Conservation (phyloP, 1,140 invertebrate species). For the Oryctes rhinoceros region DNA sequence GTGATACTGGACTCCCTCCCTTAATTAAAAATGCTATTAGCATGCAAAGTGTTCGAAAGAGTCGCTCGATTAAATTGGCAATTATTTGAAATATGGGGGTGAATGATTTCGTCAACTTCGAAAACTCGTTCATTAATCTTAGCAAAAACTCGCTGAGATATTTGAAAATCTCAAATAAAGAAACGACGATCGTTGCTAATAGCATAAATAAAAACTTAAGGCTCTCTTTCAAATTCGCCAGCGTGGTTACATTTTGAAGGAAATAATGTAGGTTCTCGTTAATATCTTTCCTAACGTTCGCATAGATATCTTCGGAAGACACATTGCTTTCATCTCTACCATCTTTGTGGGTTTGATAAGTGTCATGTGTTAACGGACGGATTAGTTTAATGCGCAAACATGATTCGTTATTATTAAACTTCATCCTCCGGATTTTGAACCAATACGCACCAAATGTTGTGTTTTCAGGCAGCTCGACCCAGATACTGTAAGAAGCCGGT, state of each 20-base stretch:
- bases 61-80: slow-evolving; percentile 53
- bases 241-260: slow-evolving; percentile 41
- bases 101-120: slow-evolving; percentile 50
- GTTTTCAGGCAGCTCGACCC: slow-evolving; percentile 41
- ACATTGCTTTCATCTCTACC: background rate
- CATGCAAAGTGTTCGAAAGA: slow-evolving; percentile 37
- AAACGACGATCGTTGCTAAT: slow-evolving; percentile 23
- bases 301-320: slow-evolving; percentile 5
- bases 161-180: slow-evolving; percentile 32
- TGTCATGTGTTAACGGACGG: slow-evolving; percentile 16
- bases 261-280: slow-evolving; percentile 34
- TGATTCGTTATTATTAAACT: slow-evolving; percentile 40
- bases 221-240: slow-evolving; percentile 39
- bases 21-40: slow-evolving; percentile 50
- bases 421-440: slow-evolving; percentile 43
- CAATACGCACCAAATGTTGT: slow-evolving; percentile 42
- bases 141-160: slow-evolving; percentile 40
- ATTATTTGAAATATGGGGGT: slow-evolving; percentile 57
- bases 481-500: slow-evolving; percentile 36
- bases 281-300: background rate
- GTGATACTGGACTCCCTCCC: background rate
- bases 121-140: slow-evolving; percentile 49
- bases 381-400: slow-evolving; percentile 41
- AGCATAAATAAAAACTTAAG: slow-evolving; percentile 43
- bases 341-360: background rate